A percentile compares a stretch with the other conserved stretches of the same genome.
These are phyloP conservation scores for Catharus bicknelli DNA, from an alignment of 2,113 vertebrate genomes.

Conservation along the genomic window DNA sequence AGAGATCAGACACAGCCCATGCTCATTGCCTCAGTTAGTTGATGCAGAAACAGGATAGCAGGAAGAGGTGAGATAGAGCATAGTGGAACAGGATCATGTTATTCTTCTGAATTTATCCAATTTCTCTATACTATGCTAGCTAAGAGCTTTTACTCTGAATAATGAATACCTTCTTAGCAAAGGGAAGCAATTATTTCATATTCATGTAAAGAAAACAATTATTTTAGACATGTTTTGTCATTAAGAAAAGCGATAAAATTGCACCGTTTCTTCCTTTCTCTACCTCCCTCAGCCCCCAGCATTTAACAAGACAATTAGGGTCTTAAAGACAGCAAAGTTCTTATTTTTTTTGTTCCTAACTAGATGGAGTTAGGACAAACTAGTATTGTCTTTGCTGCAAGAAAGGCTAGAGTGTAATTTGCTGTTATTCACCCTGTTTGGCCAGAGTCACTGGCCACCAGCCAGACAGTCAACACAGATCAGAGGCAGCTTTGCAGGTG, in stretches of 20 bases:
- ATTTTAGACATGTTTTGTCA: not conserved
- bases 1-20: not conserved
- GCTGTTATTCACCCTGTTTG: slow-evolving; percentile 1
- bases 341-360: not conserved
- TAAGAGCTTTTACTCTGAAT: not conserved
- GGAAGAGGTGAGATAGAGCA: not conserved
- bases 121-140: not conserved
- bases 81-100: not conserved
- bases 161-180: not conserved
- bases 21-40: not conserved
- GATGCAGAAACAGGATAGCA: not conserved
- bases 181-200: not conserved
- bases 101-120: not conserved
- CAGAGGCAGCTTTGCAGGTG: slow-evolving; percentile 6
- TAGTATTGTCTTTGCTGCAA: not conserved
- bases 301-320: not conserved
- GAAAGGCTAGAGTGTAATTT: not conserved
- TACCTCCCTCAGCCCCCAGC: not conserved
- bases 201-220: not conserved
- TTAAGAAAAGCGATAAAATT: not conserved
- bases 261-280: not conserved
- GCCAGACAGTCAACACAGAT: not conserved
- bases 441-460: not conserved
- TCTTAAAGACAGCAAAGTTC: not conserved
- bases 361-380: not conserved